Conservation (phyloP, 2,113 vertebrate genomes). For the Galemys pyrenaicus region DNA sequence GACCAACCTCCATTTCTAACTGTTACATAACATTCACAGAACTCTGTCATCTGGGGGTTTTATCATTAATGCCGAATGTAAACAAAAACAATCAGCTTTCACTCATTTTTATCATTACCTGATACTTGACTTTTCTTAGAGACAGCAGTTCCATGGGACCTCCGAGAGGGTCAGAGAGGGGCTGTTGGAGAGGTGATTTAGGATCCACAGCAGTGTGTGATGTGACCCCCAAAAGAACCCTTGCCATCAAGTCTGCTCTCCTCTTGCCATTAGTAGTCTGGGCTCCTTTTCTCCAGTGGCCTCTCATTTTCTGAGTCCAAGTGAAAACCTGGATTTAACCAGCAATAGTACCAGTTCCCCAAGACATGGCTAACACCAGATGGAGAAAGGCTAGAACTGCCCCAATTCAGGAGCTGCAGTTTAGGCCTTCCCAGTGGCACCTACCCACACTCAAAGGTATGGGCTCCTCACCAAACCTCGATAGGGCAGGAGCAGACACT, state of each 20-base stretch:
- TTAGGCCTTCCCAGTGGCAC: background rate
- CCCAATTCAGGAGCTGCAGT: background rate
- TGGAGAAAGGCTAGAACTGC: background rate
- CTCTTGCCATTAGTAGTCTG: background rate
- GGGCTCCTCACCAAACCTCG: background rate
- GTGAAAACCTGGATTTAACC: background rate
- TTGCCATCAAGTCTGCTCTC: background rate
- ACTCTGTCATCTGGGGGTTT: background rate
- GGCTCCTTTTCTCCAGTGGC: background rate
- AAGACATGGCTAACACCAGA: background rate
- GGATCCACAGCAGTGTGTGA: background rate
- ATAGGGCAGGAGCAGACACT: background rate
- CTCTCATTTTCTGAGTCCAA: background rate
- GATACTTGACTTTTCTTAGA: background rate
- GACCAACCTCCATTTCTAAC: background rate
- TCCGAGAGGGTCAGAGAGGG: background rate
- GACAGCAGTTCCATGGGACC: background rate
- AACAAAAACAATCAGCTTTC: background rate
- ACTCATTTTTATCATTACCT: background rate
- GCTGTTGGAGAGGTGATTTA: background rate
- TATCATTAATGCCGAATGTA: background rate
- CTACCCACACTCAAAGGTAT: background rate
- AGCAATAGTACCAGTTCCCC: background rate
- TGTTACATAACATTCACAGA: background rate
- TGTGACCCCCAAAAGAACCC: background rate